These are phyloP conservation scores for Zootermopsis nevadensis DNA, from an alignment of 2,888 invertebrate genomes.

Conservation along the genomic window DNA sequence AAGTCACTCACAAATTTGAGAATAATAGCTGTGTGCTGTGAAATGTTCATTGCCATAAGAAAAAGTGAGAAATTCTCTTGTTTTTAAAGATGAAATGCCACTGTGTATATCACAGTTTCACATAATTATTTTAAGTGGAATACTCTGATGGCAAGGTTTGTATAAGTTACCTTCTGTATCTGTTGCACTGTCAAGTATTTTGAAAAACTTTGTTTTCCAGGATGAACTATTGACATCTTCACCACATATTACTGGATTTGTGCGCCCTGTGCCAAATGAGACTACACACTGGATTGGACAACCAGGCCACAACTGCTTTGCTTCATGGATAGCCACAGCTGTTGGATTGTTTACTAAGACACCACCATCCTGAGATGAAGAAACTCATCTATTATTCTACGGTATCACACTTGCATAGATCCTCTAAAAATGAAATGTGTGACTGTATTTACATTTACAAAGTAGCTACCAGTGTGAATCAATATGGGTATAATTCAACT, in stretches of 20 bases:
- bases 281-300: slow-evolving; percentile 80
- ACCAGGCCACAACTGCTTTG: slow-evolving; percentile 83
- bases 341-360: slow-evolving; percentile 90
- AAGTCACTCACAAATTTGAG: too few species aligned
- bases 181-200: slow-evolving; percentile 86
- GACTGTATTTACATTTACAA: too few species aligned
- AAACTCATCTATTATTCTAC: not conserved
- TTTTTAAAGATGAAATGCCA: not conserved
- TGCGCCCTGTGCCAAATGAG: slow-evolving; percentile 83
- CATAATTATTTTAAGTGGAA: not conserved
- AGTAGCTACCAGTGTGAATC: too few species aligned
- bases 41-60: too few species aligned
- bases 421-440: too few species aligned
- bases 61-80: too few species aligned
- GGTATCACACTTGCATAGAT: not conserved
- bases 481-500: too few species aligned
- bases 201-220: slow-evolving; percentile 83
- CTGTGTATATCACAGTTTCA: too few species aligned
- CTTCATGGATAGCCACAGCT: slow-evolving; percentile 89
- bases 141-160: not conserved
- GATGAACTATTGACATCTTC: slow-evolving; percentile 65
- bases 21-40: too few species aligned
- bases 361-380: slow-evolving; percentile 76
- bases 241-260: slow-evolving; percentile 61
- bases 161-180: slow-evolving; percentile 79